Evolutionary conservation across 2,797 vertebrate species (phyloP).

Genomic region (Crenuchus spilurus): DNA sequence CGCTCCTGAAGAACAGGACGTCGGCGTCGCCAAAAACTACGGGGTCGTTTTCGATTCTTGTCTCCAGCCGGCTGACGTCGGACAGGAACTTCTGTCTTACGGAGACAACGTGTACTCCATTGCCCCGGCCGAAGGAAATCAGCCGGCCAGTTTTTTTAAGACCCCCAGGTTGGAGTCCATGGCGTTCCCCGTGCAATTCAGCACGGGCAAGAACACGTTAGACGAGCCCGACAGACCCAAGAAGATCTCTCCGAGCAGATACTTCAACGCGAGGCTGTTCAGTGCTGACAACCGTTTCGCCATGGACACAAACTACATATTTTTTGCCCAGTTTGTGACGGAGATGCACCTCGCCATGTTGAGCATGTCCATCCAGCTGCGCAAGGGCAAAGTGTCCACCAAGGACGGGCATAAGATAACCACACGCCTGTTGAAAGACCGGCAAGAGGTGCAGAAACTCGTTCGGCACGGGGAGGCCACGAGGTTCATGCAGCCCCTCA

Average conservation of each 20-base stretch:
- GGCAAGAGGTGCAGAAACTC: conserved; percentile 36
- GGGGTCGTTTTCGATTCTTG: conserved; percentile 16
- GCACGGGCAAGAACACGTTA: too few relatives aligned
- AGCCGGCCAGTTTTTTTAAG: conserved; percentile 33
- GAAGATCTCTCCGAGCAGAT: conserved; percentile 19
- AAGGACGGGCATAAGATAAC: conserved; percentile 39
- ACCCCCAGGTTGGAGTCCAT: conserved; percentile 14
- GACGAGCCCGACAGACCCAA: conserved; percentile 1
- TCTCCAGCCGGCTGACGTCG: not conserved
- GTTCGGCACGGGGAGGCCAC: conserved; percentile 17
- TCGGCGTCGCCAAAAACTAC: not conserved
- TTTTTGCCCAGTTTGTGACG: too few relatives aligned
- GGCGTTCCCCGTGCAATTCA: too few relatives aligned
- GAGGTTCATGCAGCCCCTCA: conserved; percentile 49
- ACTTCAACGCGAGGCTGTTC: conserved; percentile 24
- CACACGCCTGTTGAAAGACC: conserved; percentile 34
- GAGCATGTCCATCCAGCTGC: too few relatives aligned
- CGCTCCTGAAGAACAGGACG: not conserved
- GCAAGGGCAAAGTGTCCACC: not conserved
- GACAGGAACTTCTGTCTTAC: conserved; percentile 20
- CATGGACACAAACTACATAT: not conserved
- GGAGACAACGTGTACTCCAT: conserved; percentile 25
- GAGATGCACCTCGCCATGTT: too few relatives aligned
- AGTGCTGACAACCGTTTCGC: conserved; percentile 18
- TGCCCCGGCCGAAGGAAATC: conserved; percentile 34